phyloP scores from a whole-genome alignment of 2,797 vertebrate genomes.

The Etheostoma perlongum region DNA sequence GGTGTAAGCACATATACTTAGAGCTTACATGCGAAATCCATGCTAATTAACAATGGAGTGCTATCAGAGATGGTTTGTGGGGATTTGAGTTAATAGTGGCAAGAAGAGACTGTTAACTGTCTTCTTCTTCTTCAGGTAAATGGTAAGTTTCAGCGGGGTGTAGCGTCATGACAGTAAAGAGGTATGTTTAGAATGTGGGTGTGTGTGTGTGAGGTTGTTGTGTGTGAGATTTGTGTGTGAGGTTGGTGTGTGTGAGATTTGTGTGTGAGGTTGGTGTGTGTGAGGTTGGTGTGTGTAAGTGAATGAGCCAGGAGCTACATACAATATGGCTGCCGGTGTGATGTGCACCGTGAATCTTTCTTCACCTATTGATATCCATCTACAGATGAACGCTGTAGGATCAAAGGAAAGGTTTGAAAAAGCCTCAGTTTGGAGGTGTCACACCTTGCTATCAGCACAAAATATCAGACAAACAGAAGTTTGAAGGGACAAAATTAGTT shows the following conservation, averaged over 20 bases:
- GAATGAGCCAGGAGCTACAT: not conserved
- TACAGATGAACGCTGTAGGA: not conserved
- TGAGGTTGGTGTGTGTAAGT: not conserved
- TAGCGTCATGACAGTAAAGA: too few relatives aligned
- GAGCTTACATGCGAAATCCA: not conserved
- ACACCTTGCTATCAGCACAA: not conserved
- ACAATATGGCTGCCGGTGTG: not conserved
- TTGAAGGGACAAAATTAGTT: not conserved
- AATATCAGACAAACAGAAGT: conserved; percentile 2
- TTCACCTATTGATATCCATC: not conserved
- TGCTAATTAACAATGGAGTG: conserved; percentile 3
- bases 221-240: too few relatives aligned
- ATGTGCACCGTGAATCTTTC: not conserved
- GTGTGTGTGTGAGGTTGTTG: too few relatives aligned
- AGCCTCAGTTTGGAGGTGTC: not conserved
- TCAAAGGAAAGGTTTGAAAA: conserved; percentile 28
- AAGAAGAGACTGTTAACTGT: not conserved
- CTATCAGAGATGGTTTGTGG: not conserved
- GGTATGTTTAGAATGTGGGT: not conserved
- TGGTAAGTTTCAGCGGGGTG: too few relatives aligned
- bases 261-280: not conserved
- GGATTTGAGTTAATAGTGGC: not conserved
- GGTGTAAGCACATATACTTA: too few relatives aligned
- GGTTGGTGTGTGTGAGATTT: too few relatives aligned
- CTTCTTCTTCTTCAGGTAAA: too few relatives aligned